Evolutionary conservation across 1,140 invertebrate genomes (phyloP), one percentile per base, ranked within the genome.

Genomic region (Aphaenogaster ashmeadi): DNA sequence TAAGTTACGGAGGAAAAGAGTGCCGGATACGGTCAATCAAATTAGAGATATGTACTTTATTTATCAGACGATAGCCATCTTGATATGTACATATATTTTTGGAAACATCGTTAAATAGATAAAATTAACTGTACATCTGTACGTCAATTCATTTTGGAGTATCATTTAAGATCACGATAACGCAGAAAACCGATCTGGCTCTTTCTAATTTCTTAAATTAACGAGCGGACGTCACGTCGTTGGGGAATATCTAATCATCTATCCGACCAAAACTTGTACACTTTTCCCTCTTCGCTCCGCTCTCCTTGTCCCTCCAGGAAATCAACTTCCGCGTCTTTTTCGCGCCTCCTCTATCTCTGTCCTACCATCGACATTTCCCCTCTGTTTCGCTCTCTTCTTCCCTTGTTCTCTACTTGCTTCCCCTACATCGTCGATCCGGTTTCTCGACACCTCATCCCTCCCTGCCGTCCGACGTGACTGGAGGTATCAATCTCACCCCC

Each of bases 401-500:
- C 50, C 79, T 74, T 64, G 52, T 88, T 87, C 74, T 79, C 88
- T 21, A 71, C 80, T 87, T 69, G 36, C 77, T 87, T 79, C 64
- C 78, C 84, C 41, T 66, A 56, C 77, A 54, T 86, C 83, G 87
- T 87, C 91, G 92, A 93, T 93, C 91, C 87, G 87, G 91, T 93
- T 93, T 91, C 92, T 90, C 92, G 92, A 93, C 92, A 93, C 92
- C 90, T 92, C 90, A 83, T 90, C 89, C 88, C 88, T 80, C 36
- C 77, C 79, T 79, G 79, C 60, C 87, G 75, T 66, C 79, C 91
- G 91, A 93, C 93, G 93, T 93, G 91, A 92, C 93, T 93, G 74
- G 81, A 92, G 91, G 92, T 93, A 93, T 93, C 93, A 93, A 93
- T 93, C 93, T 93, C 93, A 92, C 92, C 92, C 92, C 90, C 91